These are phyloP conservation scores for Carassius gibelio DNA, from an alignment of 2,113 vertebrate genomes.

Conservation along the genomic window DNA sequence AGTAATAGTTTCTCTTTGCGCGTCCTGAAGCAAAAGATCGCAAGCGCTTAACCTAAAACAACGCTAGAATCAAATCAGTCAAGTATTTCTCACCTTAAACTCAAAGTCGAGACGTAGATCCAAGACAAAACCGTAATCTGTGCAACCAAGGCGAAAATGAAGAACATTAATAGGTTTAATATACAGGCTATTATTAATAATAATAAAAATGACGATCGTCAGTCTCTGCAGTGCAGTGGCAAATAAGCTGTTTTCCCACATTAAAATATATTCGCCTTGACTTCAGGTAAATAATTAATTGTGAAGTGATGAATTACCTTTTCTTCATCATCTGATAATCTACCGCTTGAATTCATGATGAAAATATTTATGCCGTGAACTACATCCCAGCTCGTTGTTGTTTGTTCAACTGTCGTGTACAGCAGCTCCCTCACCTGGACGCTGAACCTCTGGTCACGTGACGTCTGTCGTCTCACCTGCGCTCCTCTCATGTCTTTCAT, in stretches of 20 bases:
- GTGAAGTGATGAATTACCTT: not conserved
- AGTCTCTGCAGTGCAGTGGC: too few relatives aligned
- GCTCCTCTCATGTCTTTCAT: not conserved
- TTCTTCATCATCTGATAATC: not conserved
- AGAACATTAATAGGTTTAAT: not conserved
- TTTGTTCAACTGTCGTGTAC: not conserved
- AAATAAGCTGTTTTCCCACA: not conserved
- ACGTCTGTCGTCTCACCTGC: not conserved
- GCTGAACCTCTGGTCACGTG: not conserved
- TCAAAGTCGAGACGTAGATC: conserved; percentile 22
- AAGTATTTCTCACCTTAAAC: conserved; percentile 24
- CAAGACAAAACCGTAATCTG: conserved; percentile 5
- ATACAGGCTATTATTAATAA: not conserved
- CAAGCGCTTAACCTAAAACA: not conserved
- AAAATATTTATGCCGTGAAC: not conserved
- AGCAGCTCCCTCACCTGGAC: not conserved
- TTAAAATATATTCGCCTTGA: not conserved
- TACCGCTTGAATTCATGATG: not conserved
- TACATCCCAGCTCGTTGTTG: conserved; percentile 28
- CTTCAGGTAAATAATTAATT: not conserved
- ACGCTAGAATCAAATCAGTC: not conserved
- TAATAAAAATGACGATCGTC: not conserved
- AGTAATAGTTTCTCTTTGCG: not conserved
- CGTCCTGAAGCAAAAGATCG: not conserved
- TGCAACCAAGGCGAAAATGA: not conserved